A percentile compares a stretch with the other conserved stretches of the same genome.
phyloP scores from a whole-genome alignment of 2,113 vertebrate species.

The Gnathochromis pfefferi region DNA sequence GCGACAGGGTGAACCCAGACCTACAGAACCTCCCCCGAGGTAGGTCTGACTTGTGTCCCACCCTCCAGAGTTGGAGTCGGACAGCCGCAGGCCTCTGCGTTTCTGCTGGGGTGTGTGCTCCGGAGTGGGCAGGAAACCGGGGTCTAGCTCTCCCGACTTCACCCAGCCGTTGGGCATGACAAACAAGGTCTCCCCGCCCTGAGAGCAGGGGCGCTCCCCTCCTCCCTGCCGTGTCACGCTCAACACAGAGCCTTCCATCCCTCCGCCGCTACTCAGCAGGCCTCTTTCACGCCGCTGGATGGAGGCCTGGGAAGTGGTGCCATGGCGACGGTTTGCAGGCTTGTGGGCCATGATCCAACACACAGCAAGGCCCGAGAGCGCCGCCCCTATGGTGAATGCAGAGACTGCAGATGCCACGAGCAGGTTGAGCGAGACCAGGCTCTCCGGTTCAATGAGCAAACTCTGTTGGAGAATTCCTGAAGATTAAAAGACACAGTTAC shows the following conservation, averaged over 20 bases:
- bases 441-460: slow-evolving; percentile 85
- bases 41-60: slow-evolving; percentile 91
- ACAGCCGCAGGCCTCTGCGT: slow-evolving; percentile 74
- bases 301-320: slow-evolving; percentile 57
- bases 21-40: slow-evolving; percentile 67
- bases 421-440: slow-evolving; percentile 93
- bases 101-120: slow-evolving; percentile 97
- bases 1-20: slow-evolving; percentile 65
- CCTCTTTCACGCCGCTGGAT: slow-evolving; percentile 83
- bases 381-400: slow-evolving; percentile 91
- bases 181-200: slow-evolving; percentile 74
- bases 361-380: slow-evolving; percentile 89
- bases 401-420: slow-evolving; percentile 91
- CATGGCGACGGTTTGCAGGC: slow-evolving; percentile 74
- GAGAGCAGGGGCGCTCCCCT: slow-evolving; percentile 65
- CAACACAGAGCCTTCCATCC: slow-evolving; percentile 82
- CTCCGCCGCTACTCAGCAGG: slow-evolving; percentile 79
- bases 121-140: slow-evolving; percentile 87
- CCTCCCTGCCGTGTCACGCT: slow-evolving; percentile 84
- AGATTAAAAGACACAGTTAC: slow-evolving; percentile 22
- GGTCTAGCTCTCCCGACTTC: slow-evolving; percentile 83
- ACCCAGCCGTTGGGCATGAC: slow-evolving; percentile 95
- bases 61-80: slow-evolving; percentile 74
- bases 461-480: slow-evolving; percentile 88
- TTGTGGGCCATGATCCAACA: slow-evolving; percentile 95